Conservation (phyloP, 2,797 vertebrate genomes). For the Notolepis coatsorum region DNA sequence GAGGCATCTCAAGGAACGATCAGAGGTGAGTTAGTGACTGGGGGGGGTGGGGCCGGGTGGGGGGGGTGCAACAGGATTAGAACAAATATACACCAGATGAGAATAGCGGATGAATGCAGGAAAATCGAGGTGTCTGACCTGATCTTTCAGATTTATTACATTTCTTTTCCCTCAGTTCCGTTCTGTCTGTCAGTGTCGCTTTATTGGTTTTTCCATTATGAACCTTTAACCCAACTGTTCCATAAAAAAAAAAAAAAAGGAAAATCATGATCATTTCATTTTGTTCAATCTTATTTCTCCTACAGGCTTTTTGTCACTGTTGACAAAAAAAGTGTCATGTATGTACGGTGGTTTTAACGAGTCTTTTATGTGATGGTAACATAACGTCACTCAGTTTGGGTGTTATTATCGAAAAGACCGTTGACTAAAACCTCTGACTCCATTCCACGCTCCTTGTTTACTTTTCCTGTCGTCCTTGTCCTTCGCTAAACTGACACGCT, state of each 20-base stretch:
- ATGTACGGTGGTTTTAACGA: slow-evolving; percentile 28
- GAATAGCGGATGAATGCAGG: neutral
- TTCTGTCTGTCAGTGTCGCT: neutral
- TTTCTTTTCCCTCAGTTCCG: no score
- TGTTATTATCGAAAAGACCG: neutral
- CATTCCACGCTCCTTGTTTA: slow-evolving; percentile 4
- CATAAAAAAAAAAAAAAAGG: no score
- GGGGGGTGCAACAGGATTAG: neutral
- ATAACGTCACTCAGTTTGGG: neutral
- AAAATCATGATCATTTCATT: neutral
- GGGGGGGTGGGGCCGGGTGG: neutral
- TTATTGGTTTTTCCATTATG: neutral
- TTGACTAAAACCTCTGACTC: slow-evolving; percentile 5
- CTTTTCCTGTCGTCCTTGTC: slow-evolving; percentile 11
- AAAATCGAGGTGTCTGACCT: no score
- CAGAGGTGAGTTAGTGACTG: slow-evolving; percentile 88
- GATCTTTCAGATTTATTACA: no score
- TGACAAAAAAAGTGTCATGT: slow-evolving; percentile 18
- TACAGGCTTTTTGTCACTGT: slow-evolving; percentile 32
- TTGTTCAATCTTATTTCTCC: slow-evolving; percentile 21
- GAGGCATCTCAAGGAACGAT: slow-evolving; percentile 87
- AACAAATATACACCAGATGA: neutral
- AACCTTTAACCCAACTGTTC: neutral
- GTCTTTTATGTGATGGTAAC: slow-evolving; percentile 1
- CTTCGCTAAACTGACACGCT: slow-evolving; percentile 28